Conservation (phyloP, 2,888 invertebrate species). For the Acrocera orbiculus region DNA sequence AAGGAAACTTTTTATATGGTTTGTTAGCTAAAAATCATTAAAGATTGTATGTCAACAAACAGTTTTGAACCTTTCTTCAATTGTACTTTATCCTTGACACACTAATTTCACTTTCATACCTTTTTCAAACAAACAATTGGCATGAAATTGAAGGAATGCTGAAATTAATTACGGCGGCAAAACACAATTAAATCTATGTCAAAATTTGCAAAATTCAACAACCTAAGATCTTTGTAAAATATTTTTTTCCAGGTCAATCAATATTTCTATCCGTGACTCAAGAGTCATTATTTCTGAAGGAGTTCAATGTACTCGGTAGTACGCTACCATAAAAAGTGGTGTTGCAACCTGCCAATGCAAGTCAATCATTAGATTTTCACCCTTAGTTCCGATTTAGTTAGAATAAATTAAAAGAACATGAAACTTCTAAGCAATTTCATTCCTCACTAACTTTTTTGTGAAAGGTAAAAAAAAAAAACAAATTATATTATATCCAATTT, state of each 20-base stretch:
- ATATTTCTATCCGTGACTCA: constrained; percentile 15
- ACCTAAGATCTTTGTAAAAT: constrained; percentile 3
- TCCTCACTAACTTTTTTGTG: neutral
- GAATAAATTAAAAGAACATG: neutral
- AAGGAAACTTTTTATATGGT: too few species aligned
- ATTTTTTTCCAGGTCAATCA: constrained; percentile 16
- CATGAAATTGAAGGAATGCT: neutral
- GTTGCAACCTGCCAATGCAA: neutral
- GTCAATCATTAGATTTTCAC: neutral
- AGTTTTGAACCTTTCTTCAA: too few species aligned
- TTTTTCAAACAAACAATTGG: neutral
- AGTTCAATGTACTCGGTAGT: constrained; percentile 12
- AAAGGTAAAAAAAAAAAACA: too few species aligned
- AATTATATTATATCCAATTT: too few species aligned
- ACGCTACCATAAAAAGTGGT: neutral
- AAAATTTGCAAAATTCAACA: constrained; percentile 14
- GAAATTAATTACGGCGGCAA: too few species aligned
- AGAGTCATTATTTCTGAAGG: constrained; percentile 13
- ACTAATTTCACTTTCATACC: neutral
- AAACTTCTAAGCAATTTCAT: neutral
- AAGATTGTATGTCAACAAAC: too few species aligned
- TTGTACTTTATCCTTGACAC: neutral
- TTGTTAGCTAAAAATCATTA: too few species aligned
- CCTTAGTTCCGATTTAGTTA: neutral
- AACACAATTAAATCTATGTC: constrained; percentile 12